phyloP scores from a whole-genome alignment of 2,797 vertebrate genomes.

The Oryzias dopingdopingensis region DNA sequence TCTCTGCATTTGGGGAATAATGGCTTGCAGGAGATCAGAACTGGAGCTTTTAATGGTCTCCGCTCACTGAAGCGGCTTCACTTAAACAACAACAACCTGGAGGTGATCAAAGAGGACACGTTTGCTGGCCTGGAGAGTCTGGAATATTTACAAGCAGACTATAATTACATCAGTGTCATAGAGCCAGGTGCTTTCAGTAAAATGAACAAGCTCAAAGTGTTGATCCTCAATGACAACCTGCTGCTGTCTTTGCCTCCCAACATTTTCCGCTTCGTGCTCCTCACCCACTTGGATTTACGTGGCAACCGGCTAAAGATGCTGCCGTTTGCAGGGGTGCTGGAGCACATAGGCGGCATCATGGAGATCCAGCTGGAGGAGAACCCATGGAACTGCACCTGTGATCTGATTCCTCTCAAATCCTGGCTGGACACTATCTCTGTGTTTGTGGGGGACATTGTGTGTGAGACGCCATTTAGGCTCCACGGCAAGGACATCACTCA shows the following conservation, averaged over 20 bases:
- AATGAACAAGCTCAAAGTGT: conserved; percentile 94
- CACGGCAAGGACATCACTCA: conserved; percentile 97
- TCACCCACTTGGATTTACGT: conserved; percentile 96
- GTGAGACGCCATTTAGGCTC: conserved; percentile 93
- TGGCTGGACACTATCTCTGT: conserved; percentile 98
- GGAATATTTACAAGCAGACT: conserved; percentile 97
- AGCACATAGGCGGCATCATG: conserved; percentile 98
- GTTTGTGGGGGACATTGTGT: conserved; percentile 95
- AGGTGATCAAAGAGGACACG: conserved; percentile 91
- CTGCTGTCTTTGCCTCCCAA: conserved; percentile 91
- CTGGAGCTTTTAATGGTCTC: conserved; percentile 89
- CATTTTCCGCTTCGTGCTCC: conserved; percentile 96
- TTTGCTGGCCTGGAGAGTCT: conserved; percentile 93
- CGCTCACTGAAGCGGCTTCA: conserved; percentile 92
- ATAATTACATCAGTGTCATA: conserved; percentile 94
- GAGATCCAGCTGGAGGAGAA: conserved; percentile 99
- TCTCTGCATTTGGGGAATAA: conserved; percentile 97
- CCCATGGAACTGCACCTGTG: conserved; percentile 98
- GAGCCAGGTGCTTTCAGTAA: conserved; percentile 94
- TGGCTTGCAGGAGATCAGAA: conserved; percentile 92
- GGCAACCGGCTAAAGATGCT: conserved; percentile 93
- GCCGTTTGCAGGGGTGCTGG: conserved; percentile 93
- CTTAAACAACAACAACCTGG: conserved; percentile 97
- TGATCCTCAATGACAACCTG: conserved; percentile 98
- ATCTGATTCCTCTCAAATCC: conserved; percentile 92